Evolutionary conservation across 2,888 invertebrate genomes (phyloP), one percentile per base, ranked within the genome.

Genomic region (Criorhina ranunculi): DNA sequence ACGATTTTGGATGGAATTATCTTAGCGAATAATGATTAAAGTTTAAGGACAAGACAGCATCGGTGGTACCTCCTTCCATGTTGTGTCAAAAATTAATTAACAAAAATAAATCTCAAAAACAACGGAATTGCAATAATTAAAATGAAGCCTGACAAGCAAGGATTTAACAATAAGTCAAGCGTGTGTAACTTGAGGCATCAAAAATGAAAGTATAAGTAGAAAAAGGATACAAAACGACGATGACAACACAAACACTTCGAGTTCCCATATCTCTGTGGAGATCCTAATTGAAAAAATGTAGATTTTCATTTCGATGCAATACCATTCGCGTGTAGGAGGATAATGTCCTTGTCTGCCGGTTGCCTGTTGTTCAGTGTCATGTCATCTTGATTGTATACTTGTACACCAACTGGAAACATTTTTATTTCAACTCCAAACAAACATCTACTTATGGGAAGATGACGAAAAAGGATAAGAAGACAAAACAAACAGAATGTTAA

Each of bases 261-360:
- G 29, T 11, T 4, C 33, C n/a, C 64, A 70, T 59, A 59, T 59
- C 46, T 6, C 46, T 6, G 3, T 35, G 8, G 12, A 40, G 12
- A 57, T 75, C 46, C 64, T 66, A 66, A 75, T 75, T 75, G 75
- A 66, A 75, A 75, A 55, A 24, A 55, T 66, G 66, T 44, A 29
- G 55, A 57, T 55, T 57, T 49, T 33, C 46, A 51, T 75, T 66
- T 66, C 66, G 57, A 75, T 64, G 66, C 37, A 57, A 55, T 75
- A 17, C 53, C 49, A 57, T 29, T 4, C 24, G 24, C 19, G 51
- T 53, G 73, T 53, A 9, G 40, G 40, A 55, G 44, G 35, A 64
- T 35, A 6, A 33, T 19, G 46, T 66, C 37, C 66, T 66, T 57
- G 55, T 55, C 12, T 37, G 55, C 5, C 15, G 42, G 19, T 12